phyloP scores from a whole-genome alignment of 2,888 invertebrate species.

The Parnassius glacialis region DNA sequence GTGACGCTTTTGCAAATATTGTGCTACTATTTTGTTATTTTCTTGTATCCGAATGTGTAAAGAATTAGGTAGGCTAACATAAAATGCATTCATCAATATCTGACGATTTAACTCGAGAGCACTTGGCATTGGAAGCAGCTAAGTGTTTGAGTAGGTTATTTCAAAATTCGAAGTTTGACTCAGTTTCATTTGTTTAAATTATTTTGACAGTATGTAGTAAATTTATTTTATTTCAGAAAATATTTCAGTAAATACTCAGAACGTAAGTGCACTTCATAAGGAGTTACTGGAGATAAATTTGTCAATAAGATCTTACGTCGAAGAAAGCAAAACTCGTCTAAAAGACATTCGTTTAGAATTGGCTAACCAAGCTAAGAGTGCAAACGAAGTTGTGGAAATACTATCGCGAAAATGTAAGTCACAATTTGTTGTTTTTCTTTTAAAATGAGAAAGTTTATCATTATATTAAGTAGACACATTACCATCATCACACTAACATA shows the following conservation, averaged over 20 bases:
- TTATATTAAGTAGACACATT: neutral
- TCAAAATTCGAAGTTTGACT: constrained; percentile 27
- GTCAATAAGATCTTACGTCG: constrained; percentile 65
- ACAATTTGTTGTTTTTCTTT: neutral
- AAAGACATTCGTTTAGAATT: constrained; percentile 52
- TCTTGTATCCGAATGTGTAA: constrained; percentile 44
- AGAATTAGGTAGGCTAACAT: constrained; percentile 39
- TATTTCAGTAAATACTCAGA: constrained; percentile 57
- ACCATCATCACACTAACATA: neutral
- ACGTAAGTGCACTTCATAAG: constrained; percentile 59
- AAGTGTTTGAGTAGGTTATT: constrained; percentile 72
- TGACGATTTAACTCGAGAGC: constrained; percentile 64
- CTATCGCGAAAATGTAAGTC: constrained; percentile 61
- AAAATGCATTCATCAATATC: constrained; percentile 74
- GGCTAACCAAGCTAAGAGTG: constrained; percentile 59
- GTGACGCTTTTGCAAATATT: constrained; percentile 26
- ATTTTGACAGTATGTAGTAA: constrained; percentile 25
- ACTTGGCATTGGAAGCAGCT: constrained; percentile 61
- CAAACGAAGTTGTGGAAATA: constrained; percentile 64
- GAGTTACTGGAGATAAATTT: constrained; percentile 73
- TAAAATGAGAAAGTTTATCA: too few relatives aligned
- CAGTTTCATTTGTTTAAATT: constrained; percentile 45
- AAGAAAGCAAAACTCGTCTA: constrained; percentile 63
- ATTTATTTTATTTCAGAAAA: constrained; percentile 55
- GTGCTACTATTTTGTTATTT: constrained; percentile 14